A percentile compares a stretch with the other conserved stretches of the same genome.
Evolutionary conservation across 2,113 vertebrate genomes (phyloP).

Genomic region (Paedocypris sp.): DNA sequence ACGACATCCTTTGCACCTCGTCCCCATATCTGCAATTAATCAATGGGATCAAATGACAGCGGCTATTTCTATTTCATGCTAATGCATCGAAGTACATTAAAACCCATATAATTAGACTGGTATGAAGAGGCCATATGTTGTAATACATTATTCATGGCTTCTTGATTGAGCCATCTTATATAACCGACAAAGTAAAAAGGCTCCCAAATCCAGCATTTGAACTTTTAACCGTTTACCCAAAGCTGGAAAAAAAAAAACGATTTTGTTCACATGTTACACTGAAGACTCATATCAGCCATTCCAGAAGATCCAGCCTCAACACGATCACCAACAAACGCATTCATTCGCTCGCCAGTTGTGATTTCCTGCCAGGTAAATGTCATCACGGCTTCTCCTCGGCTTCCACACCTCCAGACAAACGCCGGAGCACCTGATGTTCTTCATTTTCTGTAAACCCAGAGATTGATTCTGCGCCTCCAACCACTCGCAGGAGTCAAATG

Average conservation of each 20-base stretch:
- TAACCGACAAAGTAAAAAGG: not conserved
- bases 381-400: conserved; percentile 15
- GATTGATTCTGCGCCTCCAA: conserved; percentile 38
- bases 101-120: conserved; percentile 40
- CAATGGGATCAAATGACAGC: not conserved
- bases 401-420: conserved; percentile 2
- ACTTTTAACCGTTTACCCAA: not conserved
- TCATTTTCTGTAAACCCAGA: conserved; percentile 28
- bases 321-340: not conserved
- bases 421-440: conserved; percentile 22
- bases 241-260: no score
- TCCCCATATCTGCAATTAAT: not conserved
- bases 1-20: not conserved
- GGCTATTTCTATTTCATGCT: conserved; percentile 27
- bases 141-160: conserved; percentile 44
- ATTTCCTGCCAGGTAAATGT: conserved; percentile 2
- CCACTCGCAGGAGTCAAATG: conserved; percentile 37
- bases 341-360: not conserved
- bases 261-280: not conserved
- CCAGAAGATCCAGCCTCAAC: not conserved
- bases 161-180: conserved; percentile 39
- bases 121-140: conserved; percentile 35
- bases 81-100: conserved; percentile 47
- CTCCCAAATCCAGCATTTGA: conserved; percentile 24
- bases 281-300: not conserved